Conservation (phyloP, 2,888 invertebrate genomes). For the Ochropleura plecta region DNA sequence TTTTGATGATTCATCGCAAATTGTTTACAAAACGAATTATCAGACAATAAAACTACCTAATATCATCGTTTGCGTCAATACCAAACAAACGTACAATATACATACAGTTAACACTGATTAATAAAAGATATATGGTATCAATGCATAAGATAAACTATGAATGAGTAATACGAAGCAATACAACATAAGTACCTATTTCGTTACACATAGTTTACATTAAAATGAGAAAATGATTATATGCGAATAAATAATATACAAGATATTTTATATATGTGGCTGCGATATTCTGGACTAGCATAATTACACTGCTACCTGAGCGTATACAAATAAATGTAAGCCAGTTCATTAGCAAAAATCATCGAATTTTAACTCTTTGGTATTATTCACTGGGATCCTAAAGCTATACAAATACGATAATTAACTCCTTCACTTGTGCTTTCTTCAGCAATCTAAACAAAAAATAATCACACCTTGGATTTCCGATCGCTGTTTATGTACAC, state of each 20-base stretch:
- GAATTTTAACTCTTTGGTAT: conserved; percentile 87
- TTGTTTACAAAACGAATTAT: conserved; percentile 68
- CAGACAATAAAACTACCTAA: conserved; percentile 64
- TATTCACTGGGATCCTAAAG: conserved; percentile 84
- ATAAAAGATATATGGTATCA: conserved; percentile 72
- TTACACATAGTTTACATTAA: conserved; percentile 69
- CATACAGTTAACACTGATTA: conserved; percentile 72
- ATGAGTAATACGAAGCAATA: conserved; percentile 76
- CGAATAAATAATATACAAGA: conserved; percentile 82
- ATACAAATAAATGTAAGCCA: conserved; percentile 76
- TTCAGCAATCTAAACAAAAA: conserved; percentile 71
- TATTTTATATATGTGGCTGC: conserved; percentile 80
- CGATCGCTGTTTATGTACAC: conserved; percentile 69
- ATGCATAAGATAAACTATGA: conserved; percentile 74
- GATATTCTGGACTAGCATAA: conserved; percentile 85
- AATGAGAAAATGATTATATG: conserved; percentile 77
- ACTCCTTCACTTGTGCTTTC: conserved; percentile 78
- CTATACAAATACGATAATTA: conserved; percentile 76
- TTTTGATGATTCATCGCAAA: conserved; percentile 66
- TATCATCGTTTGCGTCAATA: conserved; percentile 77
- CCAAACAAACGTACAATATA: conserved; percentile 66
- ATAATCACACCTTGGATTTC: conserved; percentile 67
- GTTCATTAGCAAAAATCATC: conserved; percentile 71
- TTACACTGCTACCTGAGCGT: conserved; percentile 77
- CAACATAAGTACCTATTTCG: conserved; percentile 71